Evolutionary conservation across 2,888 invertebrate genomes (phyloP), one percentile per base, ranked within the genome.

Genomic region (Parthenolecanium corni): DNA sequence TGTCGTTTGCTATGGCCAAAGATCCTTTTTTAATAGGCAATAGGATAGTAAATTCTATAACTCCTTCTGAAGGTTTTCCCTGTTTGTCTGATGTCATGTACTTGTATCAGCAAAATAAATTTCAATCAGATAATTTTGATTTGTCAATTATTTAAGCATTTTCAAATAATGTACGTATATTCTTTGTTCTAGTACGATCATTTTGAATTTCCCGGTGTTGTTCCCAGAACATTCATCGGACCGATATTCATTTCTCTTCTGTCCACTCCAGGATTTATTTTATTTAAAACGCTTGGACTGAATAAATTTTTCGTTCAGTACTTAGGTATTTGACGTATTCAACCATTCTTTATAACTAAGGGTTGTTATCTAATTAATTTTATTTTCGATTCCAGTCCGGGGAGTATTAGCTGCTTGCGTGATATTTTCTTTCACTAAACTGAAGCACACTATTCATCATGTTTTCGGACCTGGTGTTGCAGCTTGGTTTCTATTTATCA

Each of bases 171-270:
- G n/a, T n/a, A n/a, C n/a, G n/a, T n/a, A n/a, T n/a, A n/a, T n/a
- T n/a, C n/a, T n/a, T n/a, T 61, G 52, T 78, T 80, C 71, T 77
- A 96, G 92, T 99, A 96, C 76, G 98, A 99, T 76, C 98, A 99
- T 76, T 81, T 89, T 74, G 90, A 94, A 72, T 99, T 91, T 78
- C 93, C 97, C 70, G 88, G 98, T 65, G 96, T 97, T 65, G 98
- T 99, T 64, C 97, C 98, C 57, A 82, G 98, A 68, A 89, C 93
- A 25, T 98, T 99, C 75, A 74, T 97, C 64, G 97, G 97, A 21
- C 90, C 98, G 36, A 73, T 96, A 23, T 76, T 86, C 66, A 78
- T 97, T 68, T 85, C 93, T 0, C 73, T 81, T 51, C 69, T 93
- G 47, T 82, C 91, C 3, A 80, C 84, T 62, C 96, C 96, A 18